Evolutionary conservation across 2,797 vertebrate genomes (phyloP).

Genomic region (Microtus californicus): DNA sequence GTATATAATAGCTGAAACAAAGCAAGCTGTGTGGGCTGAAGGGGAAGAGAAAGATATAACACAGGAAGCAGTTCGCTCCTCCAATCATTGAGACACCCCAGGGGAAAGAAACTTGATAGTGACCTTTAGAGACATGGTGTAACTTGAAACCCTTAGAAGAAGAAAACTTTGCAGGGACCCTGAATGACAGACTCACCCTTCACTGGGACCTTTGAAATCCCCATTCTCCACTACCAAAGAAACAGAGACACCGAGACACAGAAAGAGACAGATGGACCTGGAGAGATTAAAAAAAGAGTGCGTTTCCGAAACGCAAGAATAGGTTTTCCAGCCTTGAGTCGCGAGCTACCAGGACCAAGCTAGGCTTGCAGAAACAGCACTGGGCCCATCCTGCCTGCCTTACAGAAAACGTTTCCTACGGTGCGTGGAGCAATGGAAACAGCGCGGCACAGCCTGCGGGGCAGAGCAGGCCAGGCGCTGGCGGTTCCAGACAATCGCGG

Average conservation of each 20-base stretch:
- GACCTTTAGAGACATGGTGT: constrained; percentile 64
- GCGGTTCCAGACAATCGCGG: constrained; percentile 61
- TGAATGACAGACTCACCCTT: not conserved
- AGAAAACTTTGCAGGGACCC: constrained; percentile 54
- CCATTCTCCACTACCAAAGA: not conserved
- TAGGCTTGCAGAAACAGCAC: not conserved
- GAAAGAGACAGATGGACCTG: not conserved
- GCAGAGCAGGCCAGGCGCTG: not conserved
- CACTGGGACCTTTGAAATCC: constrained; percentile 2
- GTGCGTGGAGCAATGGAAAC: constrained; percentile 59
- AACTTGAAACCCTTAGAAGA: constrained; percentile 55
- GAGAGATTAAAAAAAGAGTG: not conserved
- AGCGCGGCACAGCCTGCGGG: not conserved
- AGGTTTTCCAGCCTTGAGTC: not conserved
- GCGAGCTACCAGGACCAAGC: not conserved
- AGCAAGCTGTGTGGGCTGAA: not conserved
- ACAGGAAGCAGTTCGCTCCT: constrained; percentile 79
- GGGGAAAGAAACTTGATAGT: constrained; percentile 58
- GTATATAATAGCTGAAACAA: constrained; percentile 18
- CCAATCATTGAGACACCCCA: constrained; percentile 68
- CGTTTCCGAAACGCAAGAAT: constrained; percentile 15
- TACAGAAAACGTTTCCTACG: not conserved
- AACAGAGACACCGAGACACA: not conserved
- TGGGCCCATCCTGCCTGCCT: not conserved
- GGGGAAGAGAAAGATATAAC: constrained; percentile 69